Evolutionary conservation across 2,113 vertebrate species (phyloP).

Genomic region (Callopanchax toddi): DNA sequence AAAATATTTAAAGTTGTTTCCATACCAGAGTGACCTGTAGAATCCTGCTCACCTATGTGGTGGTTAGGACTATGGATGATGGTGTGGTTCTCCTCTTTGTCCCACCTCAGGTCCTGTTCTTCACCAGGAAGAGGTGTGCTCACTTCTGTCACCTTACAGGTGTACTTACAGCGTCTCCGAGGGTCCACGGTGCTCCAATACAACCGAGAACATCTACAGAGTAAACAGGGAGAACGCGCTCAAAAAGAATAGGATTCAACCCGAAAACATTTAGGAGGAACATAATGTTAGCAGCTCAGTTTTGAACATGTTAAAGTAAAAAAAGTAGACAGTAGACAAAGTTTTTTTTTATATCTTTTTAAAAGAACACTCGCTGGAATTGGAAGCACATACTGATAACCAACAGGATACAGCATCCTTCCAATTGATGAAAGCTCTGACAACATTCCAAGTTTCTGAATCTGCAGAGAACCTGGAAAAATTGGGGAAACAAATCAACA

Average conservation of each 20-base stretch:
- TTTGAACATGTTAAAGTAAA: too few species aligned
- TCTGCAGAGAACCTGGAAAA: conserved; percentile 85
- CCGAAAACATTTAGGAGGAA: too few species aligned
- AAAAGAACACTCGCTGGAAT: too few species aligned
- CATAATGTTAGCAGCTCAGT: too few species aligned
- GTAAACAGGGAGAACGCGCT: conserved; percentile 1
- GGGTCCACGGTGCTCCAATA: conserved; percentile 94
- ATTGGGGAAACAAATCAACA: background rate
- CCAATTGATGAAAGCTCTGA: conserved; percentile 87
- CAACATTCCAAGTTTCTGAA: conserved; percentile 86
- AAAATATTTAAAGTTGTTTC: too few species aligned
- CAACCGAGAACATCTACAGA: conserved; percentile 86
- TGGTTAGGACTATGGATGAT: conserved; percentile 85
- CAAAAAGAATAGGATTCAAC: background rate
- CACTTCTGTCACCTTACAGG: conserved; percentile 87
- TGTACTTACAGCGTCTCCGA: conserved; percentile 86
- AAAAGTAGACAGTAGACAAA: too few species aligned
- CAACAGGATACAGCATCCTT: conserved; percentile 87
- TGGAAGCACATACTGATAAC: conserved; percentile 90
- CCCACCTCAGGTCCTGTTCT: conserved; percentile 70
- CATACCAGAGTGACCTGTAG: background rate
- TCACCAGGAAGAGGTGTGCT: conserved; percentile 80
- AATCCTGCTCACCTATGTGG: conserved; percentile 69
- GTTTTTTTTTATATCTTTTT: too few species aligned
- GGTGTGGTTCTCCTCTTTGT: conserved; percentile 86